These are phyloP conservation scores for Scaptomyza pallida DNA, from an alignment of 1,140 invertebrate species.

Conservation along the genomic window DNA sequence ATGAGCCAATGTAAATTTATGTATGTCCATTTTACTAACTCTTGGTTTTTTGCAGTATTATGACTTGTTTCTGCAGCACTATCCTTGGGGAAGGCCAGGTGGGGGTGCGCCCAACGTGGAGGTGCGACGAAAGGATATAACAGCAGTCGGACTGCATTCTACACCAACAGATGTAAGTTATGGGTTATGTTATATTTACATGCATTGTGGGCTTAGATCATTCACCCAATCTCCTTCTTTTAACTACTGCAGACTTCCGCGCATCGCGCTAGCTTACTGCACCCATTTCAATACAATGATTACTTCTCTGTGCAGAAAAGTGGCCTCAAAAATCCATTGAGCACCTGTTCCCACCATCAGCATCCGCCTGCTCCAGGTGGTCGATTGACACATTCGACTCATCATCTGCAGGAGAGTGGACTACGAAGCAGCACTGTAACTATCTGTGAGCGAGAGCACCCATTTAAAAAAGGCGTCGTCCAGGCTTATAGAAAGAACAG, in stretches of 20 bases:
- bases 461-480: conserved; percentile 50
- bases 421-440: conserved; percentile 71
- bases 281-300: conserved; percentile 78
- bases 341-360: conserved; percentile 64
- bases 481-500: conserved; percentile 72
- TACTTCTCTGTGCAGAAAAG: conserved; percentile 76
- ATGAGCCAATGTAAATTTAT: conserved; percentile 5
- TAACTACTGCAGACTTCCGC: conserved; percentile 55
- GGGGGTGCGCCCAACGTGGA: conserved; percentile 84
- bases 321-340: conserved; percentile 67
- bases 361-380: conserved; percentile 51
- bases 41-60: conserved; percentile 76
- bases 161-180: conserved; percentile 80
- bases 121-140: conserved; percentile 84
- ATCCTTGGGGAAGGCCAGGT: conserved; percentile 84
- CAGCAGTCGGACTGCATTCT: conserved; percentile 84
- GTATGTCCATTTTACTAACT: neutral
- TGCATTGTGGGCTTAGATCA: neutral
- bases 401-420: conserved; percentile 70
- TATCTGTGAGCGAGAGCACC: conserved; percentile 70
- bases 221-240: neutral
- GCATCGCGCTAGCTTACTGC: conserved; percentile 69
- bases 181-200: neutral
- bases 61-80: conserved; percentile 84
- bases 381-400: conserved; percentile 61